A percentile compares a stretch with the other conserved stretches of the same genome.
These are phyloP conservation scores for Pterois miles DNA, from an alignment of 2,797 vertebrate genomes.

Conservation along the genomic window DNA sequence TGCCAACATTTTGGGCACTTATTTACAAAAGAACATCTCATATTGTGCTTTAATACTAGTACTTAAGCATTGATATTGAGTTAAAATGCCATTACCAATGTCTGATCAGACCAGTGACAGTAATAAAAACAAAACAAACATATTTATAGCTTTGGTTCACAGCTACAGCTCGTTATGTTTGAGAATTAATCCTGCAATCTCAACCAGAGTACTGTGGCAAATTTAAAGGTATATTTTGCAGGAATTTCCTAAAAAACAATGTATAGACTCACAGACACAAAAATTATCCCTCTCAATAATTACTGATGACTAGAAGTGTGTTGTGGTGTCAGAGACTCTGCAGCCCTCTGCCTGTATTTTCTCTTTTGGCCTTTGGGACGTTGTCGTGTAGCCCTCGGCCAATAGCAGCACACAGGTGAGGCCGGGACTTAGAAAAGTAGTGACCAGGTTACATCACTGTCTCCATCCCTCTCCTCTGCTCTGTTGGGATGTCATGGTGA, in stretches of 20 bases:
- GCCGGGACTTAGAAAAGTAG: background rate
- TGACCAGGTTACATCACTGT: background rate
- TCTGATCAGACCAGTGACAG: conserved; percentile 9
- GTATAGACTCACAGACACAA: background rate
- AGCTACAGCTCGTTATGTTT: conserved; percentile 7
- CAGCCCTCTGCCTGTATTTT: background rate
- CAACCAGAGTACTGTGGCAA: conserved; percentile 2
- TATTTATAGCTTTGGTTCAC: conserved; percentile 9
- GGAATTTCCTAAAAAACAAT: background rate
- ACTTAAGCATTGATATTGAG: conserved; percentile 12
- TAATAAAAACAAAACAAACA: background rate
- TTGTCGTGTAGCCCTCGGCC: background rate
- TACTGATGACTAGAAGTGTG: background rate
- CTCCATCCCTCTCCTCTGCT: background rate
- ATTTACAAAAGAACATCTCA: conserved; percentile 18
- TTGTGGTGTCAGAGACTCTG: background rate
- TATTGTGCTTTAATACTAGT: conserved; percentile 6
- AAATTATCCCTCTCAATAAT: background rate
- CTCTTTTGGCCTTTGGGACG: background rate
- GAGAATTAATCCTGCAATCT: conserved; percentile 1
- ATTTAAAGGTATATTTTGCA: background rate
- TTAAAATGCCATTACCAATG: conserved; percentile 5
- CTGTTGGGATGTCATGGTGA: too few relatives aligned
- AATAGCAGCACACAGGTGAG: background rate
- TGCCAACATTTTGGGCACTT: conserved; percentile 31